These are phyloP conservation scores for Nomia melanderi DNA, from an alignment of 1,140 invertebrate genomes.

Conservation along the genomic window DNA sequence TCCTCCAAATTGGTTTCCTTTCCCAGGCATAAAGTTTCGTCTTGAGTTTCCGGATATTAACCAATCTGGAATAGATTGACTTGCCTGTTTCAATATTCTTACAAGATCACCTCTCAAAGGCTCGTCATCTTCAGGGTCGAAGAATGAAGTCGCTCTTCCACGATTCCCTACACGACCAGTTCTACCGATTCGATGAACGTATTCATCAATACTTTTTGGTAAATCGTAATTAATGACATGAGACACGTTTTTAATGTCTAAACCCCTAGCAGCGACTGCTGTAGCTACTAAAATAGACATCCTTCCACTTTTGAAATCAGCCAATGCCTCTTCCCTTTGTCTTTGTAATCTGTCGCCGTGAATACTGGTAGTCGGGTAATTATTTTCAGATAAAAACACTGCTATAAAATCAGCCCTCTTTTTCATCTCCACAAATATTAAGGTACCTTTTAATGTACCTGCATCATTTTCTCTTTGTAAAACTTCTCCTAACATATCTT, in stretches of 20 bases:
- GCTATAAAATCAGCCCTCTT: constrained; percentile 94
- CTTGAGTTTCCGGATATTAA: constrained; percentile 75
- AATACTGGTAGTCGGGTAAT: constrained; percentile 91
- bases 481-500: constrained; percentile 87
- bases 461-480: constrained; percentile 80
- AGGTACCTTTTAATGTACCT: constrained; percentile 81
- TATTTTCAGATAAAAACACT: constrained; percentile 85
- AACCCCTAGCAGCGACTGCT: constrained; percentile 94
- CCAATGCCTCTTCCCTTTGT: constrained; percentile 93
- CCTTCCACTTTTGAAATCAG: constrained; percentile 89
- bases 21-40: constrained; percentile 71
- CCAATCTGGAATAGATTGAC: constrained; percentile 85
- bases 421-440: constrained; percentile 96
- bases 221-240: constrained; percentile 97
- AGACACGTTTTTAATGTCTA: constrained; percentile 91
- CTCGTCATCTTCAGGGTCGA: constrained; percentile 84
- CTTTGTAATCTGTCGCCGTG: constrained; percentile 95
- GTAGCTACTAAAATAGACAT: constrained; percentile 94
- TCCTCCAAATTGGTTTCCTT: constrained; percentile 79
- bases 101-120: constrained; percentile 85
- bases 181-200: constrained; percentile 96
- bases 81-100: constrained; percentile 86
- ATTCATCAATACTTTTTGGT: constrained; percentile 93
- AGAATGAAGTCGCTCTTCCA: constrained; percentile 95
- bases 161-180: constrained; percentile 96